phyloP scores from a whole-genome alignment of 1,140 invertebrate genomes.

The Wiebesia pumilae region DNA sequence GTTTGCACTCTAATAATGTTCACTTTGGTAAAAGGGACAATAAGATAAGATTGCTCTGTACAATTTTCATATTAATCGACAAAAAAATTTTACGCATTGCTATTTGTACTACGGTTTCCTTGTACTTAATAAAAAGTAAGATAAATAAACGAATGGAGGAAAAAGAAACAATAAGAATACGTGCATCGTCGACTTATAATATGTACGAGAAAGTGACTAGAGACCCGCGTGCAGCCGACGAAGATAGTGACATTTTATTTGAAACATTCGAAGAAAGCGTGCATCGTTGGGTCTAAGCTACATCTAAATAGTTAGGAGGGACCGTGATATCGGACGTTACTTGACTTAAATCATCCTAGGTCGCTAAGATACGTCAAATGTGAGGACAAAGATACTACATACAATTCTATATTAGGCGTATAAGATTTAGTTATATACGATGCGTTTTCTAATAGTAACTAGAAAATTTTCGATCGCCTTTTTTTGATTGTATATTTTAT shows the following conservation, averaged over 20 bases:
- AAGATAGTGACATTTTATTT: constrained; percentile 62
- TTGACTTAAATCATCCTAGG: constrained; percentile 72
- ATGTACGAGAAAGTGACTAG: constrained; percentile 69
- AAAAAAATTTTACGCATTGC: no score
- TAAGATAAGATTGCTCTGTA: no score
- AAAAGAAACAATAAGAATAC: background rate
- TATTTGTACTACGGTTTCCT: no score
- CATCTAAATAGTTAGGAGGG: constrained; percentile 75
- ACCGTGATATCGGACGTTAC: constrained; percentile 75
- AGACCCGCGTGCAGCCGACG: constrained; percentile 72
- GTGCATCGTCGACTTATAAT: background rate
- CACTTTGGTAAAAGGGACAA: no score
- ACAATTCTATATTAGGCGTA: constrained; percentile 25
- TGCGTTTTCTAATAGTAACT: background rate
- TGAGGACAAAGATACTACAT: constrained; percentile 41
- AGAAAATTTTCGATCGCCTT: background rate
- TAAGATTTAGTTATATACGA: background rate
- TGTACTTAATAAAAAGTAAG: background rate
- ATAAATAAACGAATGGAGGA: background rate
- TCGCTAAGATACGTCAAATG: constrained; percentile 65
- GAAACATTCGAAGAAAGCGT: constrained; percentile 67
- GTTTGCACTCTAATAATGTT: no score
- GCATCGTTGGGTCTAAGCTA: constrained; percentile 73
- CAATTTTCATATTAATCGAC: no score
- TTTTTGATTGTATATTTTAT: background rate